Percentiles rank a stretch among this genome's conserved stretches.
These are phyloP conservation scores for Pantherophis alleghaniensis DNA, from an alignment of 2,797 vertebrate species.

Conservation along the genomic window DNA sequence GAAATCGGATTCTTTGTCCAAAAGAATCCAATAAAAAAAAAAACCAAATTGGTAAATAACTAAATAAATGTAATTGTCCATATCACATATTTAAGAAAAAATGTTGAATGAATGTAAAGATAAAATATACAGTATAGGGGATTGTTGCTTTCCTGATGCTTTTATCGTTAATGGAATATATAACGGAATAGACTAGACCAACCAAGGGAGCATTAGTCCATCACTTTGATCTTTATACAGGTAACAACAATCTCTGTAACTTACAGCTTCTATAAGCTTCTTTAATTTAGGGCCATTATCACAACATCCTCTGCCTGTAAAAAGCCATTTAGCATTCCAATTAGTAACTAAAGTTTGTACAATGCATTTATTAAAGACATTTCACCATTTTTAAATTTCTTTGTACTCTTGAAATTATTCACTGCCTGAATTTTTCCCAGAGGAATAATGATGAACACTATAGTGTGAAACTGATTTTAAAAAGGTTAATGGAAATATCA, in stretches of 20 bases:
- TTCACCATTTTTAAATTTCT: neutral
- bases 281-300: conserved; percentile 28
- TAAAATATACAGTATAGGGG: neutral
- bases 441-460: neutral
- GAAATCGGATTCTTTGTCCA: neutral
- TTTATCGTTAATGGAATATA: neutral
- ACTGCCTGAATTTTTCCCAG: neutral
- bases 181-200: neutral
- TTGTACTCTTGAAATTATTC: conserved; percentile 7
- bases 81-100: neutral
- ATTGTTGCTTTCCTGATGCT: neutral
- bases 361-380: conserved; percentile 8
- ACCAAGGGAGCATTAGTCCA: neutral
- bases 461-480: conserved; percentile 22
- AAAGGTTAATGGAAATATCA: conserved; percentile 26
- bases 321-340: conserved; percentile 21
- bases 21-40: neutral
- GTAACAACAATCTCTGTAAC: conserved; percentile 5
- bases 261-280: conserved; percentile 15
- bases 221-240: conserved; percentile 24
- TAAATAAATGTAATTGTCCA: neutral
- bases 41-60: neutral
- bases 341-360: conserved; percentile 30
- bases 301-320: conserved; percentile 14
- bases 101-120: neutral